Conservation (phyloP, 2,113 vertebrate genomes). For the Nyctibius bracteatus region DNA sequence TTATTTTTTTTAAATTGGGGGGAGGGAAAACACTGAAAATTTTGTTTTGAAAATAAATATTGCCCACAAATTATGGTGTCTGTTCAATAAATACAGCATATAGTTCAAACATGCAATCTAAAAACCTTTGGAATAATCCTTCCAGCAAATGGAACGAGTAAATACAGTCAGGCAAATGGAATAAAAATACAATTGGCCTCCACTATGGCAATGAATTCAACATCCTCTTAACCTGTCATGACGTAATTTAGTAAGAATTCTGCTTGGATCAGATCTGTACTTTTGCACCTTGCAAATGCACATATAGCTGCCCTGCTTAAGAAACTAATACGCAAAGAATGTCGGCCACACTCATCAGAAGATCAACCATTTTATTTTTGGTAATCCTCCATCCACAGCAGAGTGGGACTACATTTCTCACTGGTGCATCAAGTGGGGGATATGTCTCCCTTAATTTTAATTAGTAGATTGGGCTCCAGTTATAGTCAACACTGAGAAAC, state of each 20-base stretch:
- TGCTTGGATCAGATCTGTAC: neutral
- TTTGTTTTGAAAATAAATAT: neutral
- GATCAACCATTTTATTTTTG: neutral
- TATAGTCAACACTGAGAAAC: neutral
- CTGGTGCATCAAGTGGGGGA: neutral
- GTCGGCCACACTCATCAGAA: neutral
- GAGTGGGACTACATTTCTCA: neutral
- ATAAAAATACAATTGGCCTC: neutral
- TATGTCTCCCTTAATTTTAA: neutral
- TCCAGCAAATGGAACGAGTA: neutral
- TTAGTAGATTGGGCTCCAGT: neutral
- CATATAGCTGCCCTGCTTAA: neutral
- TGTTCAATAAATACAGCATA: neutral
- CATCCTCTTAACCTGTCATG: neutral
- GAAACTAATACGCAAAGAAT: neutral
- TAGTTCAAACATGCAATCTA: neutral
- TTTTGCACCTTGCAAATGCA: neutral
- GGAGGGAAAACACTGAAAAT: neutral
- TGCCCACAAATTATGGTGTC: neutral
- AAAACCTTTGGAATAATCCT: neutral
- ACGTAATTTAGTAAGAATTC: neutral
- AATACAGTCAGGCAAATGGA: neutral
- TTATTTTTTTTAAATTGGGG: neutral
- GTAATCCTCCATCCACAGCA: neutral
- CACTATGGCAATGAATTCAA: neutral